phyloP scores from a whole-genome alignment of 2,797 vertebrate genomes.

The Periparus ater region DNA sequence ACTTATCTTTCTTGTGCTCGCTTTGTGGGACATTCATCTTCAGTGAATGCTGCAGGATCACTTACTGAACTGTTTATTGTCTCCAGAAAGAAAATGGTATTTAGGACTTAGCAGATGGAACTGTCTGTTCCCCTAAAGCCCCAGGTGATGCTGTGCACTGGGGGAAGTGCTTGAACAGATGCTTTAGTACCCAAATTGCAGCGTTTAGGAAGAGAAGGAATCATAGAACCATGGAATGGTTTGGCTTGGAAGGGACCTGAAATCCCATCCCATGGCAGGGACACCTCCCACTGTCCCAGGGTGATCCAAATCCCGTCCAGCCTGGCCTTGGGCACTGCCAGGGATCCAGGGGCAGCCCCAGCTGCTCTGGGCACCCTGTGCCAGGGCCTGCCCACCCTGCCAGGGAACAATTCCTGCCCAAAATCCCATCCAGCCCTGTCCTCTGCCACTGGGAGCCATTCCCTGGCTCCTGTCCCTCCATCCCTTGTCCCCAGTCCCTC shows the following conservation, averaged over 20 bases:
- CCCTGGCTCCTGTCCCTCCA: background rate
- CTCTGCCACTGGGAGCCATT: background rate
- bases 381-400: background rate
- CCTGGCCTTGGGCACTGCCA: background rate
- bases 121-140: background rate
- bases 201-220: background rate
- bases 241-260: background rate
- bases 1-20: constrained; percentile 6
- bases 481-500: background rate
- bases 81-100: background rate
- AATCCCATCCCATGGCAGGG: background rate
- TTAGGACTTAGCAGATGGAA: background rate
- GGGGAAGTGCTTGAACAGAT: background rate
- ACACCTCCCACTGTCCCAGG: background rate
- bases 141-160: background rate
- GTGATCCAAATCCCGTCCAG: fast-evolving
- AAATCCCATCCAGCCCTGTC: background rate
- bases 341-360: background rate
- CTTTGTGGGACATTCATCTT: constrained; percentile 11
- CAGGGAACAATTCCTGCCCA: background rate
- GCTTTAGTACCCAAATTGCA: background rate
- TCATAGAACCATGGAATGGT: background rate
- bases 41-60: background rate
- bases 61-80: background rate
- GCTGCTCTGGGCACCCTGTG: background rate